Base-by-base conservation (phyloP, 2,797 vertebrate species). In the Urosaurus nigricauda region DNA sequence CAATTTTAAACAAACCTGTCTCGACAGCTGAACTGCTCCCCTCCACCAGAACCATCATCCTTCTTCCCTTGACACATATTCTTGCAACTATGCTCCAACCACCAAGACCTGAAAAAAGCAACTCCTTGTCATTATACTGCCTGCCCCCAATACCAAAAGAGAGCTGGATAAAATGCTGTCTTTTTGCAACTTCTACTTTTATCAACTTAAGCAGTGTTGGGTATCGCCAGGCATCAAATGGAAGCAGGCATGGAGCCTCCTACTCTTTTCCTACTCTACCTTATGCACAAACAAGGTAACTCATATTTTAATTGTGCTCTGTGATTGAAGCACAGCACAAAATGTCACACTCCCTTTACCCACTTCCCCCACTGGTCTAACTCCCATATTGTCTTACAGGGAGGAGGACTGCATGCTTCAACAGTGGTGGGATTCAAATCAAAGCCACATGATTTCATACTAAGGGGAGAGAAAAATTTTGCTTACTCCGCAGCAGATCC, bases 1-100 rank as follows among this genome's bases (percentile, higher is more conserved):
- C 35, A 68, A 83, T 29, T 51, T 70, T 37, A 71, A 79, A 89
- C 84, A 86, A 89, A 86, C 88, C 88, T 89, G 84, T 47, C 37
- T 16, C 21, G 35, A n/a, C 4, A 26, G 63, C 5, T 68, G 74
- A 77, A 65, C 78, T 40, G 24, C 17, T 56, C n/a, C 2, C 58
- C 84, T 83, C 80, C 43, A 24, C 37, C 60, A 80, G 47, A 43
- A 12, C 1, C 17, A 56, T 81, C 65, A 79, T 79, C 86, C 75
- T 83, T 29, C 29, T 75, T 40, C 24, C 24, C 3, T 65, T 78
- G 77, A 70, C 35, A 79, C 17, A 32, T 80, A 71, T 43, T 81
- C 32, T 35, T 51, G 16, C 2, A 63, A 19, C 26, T 40, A 65
- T 19, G 43, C 5, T 43, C 43, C 43, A 43, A 43, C 43, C 3